Conservation (phyloP, 2,888 invertebrate genomes). For the Agrochola lychnidis region DNA sequence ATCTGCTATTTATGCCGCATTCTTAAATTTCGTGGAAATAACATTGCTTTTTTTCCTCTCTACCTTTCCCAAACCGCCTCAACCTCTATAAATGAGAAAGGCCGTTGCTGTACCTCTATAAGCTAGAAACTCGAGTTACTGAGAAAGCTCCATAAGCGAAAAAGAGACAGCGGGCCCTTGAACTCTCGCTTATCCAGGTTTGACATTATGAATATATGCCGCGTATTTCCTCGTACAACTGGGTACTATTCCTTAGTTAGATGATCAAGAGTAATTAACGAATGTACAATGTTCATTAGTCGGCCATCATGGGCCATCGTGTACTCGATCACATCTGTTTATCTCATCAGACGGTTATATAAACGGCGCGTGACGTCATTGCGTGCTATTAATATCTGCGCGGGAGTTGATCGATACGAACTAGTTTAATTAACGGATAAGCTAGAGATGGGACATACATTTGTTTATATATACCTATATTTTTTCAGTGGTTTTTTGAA, state of each 20-base stretch:
- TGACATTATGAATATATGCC: too few species aligned
- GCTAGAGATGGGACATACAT: constrained; percentile 8
- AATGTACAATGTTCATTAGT: constrained; percentile 14
- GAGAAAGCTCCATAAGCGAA: too few species aligned
- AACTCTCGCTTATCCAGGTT: too few species aligned
- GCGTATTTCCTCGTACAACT: too few species aligned
- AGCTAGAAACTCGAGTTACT: too few species aligned
- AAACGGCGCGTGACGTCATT: constrained; percentile 51
- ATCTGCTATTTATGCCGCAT: too few species aligned
- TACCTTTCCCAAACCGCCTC: too few species aligned
- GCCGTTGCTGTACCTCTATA: too few species aligned
- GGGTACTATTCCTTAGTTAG: neutral
- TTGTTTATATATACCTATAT: neutral
- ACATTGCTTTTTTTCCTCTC: too few species aligned
- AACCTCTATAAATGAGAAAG: too few species aligned
- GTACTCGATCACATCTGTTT: constrained; percentile 38
- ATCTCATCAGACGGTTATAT: constrained; percentile 38
- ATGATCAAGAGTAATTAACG: neutral
- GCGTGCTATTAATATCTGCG: constrained; percentile 52
- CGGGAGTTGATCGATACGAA: constrained; percentile 55
- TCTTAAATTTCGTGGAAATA: too few species aligned
- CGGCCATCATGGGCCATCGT: constrained; percentile 20
- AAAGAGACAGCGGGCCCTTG: too few species aligned
- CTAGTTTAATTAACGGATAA: constrained; percentile 49
- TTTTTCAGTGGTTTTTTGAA: neutral